Base-by-base conservation (phyloP, 2,113 vertebrate genomes). In the Notechis scutatus region DNA sequence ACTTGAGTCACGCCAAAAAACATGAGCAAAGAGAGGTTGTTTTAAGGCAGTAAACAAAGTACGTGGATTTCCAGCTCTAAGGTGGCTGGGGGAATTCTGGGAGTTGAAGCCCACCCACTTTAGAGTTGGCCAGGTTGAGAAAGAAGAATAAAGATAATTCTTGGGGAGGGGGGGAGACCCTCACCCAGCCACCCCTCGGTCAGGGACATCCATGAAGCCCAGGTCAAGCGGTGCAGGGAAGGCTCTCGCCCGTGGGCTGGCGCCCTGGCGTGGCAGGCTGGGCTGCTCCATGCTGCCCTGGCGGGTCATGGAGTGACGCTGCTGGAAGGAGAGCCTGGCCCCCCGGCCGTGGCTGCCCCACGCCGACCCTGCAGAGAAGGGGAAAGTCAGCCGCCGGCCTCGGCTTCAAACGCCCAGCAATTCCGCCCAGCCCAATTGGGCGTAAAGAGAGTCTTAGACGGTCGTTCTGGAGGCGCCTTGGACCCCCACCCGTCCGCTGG, bases 191-290 rank as follows among this genome's bases (percentile, higher is more conserved):
- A 98, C 98, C 0, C 98, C 98, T 92, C 98, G 97, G 9, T 98
- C 98, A 0, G 98, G 98, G 42, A 98, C 98, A 0, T 96, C 94
- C 98, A 98, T 98, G 95, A 98, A 98, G 54, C 96, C 97, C 96
- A 98, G 96, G 96, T 98, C 97, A 39, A 64, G 26, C 10, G 93
- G 87, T 7, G 88, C 29, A 7, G 74, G 61, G 5, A 29, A 88
- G 92, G 85, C 24, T 29, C 69, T 24, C 85, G 96, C 94, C 0
- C 94, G 45, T 0, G 93, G 88, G 93, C 11, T 91, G 94, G 93
- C 97, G 85, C 94, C 94, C 95, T 96, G 92, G 23, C 97, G 94
- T 1, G 98, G 98, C 59, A 98, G 94, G 24, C 93, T 98, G 74
- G 98, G 98, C 92, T 98, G 98, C 5, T 98, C 98, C 97, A 98